Evolutionary conservation across 2,888 invertebrate species (phyloP).

Genomic region (Eupithecia subumbrata): DNA sequence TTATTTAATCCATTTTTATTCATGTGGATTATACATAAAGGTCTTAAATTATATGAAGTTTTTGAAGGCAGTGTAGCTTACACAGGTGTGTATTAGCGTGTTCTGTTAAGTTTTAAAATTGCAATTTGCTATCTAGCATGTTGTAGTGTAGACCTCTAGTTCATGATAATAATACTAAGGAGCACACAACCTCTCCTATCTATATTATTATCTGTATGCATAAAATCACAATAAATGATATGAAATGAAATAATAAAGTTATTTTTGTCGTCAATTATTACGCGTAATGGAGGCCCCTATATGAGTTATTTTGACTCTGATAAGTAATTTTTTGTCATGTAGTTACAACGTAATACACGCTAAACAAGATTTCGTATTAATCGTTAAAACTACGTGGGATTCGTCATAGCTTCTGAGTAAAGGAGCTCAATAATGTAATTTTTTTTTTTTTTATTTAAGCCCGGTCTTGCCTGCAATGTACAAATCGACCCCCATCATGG

Average conservation of each 20-base stretch:
- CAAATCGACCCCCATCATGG: constrained; percentile 46
- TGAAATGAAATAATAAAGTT: background rate
- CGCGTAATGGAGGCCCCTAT: background rate
- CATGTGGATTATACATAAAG: background rate
- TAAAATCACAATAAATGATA: background rate
- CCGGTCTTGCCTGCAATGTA: constrained; percentile 62
- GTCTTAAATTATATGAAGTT: background rate
- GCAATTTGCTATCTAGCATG: background rate
- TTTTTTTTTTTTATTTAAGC: constrained; percentile 46
- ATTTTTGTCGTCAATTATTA: background rate
- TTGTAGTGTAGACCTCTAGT: background rate
- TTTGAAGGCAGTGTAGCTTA: background rate
- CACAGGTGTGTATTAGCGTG: background rate
- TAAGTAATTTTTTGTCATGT: background rate
- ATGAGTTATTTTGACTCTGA: background rate
- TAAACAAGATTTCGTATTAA: background rate
- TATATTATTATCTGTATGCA: background rate
- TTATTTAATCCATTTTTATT: background rate
- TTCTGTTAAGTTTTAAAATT: background rate
- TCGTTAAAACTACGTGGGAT: background rate
- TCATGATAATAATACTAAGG: too few relatives aligned
- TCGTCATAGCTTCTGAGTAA: background rate
- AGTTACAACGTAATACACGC: background rate
- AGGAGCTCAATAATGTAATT: constrained; percentile 5
- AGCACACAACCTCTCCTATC: too few relatives aligned